Evolutionary conservation across 92 coral and sea anemone genomes (phyloP), one percentile per base, ranked within the genome.

Genomic region (Porites rus): DNA sequence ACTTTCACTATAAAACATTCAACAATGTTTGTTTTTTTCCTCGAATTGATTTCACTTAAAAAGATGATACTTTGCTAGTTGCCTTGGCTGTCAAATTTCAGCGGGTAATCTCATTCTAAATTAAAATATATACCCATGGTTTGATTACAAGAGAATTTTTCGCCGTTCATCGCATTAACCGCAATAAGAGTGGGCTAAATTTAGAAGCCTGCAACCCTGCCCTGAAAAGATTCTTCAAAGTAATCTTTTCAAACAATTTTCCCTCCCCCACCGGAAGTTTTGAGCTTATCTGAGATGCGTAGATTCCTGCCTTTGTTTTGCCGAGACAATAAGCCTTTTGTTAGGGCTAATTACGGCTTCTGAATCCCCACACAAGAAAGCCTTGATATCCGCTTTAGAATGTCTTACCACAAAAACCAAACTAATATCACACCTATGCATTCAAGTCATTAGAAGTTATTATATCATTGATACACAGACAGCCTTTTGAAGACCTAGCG

Each of bases 381-480:
- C 56, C 14, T 80, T 51, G 77, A 69, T 81, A 81, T 70, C 77
- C 60, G 77, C 77, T 69, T 81, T 81, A 60, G 86, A 24, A 16
- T 58, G 56, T 54, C 51, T 25, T 24, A 81, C 53, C n/a, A 69
- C 69, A 81, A 71, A 51, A 70, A 31, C 69, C 59, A 2, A 65
- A 56, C 59, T 58, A 69, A 69, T 81, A 25, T 58, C 2, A 43
- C 59, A 65, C 77, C 77, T 66, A 31, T 69, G 43, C 58, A 70
- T 70, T 81, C 24, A 81, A 81, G 77, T 51, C 69, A 52, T 24
- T 59, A 81, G 18, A 70, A 81, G 68, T 70, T 81, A 56, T 58
- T 81, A 53, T 59, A 54, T 71, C 86, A 81, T 31, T 69, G 77
- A 81, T 68, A 67, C 77, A 65, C 63, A 66, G 74, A 21, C 63